These are phyloP conservation scores for Epsilonema sp. DNA, from an alignment of 2,888 invertebrate genomes.

Conservation along the genomic window DNA sequence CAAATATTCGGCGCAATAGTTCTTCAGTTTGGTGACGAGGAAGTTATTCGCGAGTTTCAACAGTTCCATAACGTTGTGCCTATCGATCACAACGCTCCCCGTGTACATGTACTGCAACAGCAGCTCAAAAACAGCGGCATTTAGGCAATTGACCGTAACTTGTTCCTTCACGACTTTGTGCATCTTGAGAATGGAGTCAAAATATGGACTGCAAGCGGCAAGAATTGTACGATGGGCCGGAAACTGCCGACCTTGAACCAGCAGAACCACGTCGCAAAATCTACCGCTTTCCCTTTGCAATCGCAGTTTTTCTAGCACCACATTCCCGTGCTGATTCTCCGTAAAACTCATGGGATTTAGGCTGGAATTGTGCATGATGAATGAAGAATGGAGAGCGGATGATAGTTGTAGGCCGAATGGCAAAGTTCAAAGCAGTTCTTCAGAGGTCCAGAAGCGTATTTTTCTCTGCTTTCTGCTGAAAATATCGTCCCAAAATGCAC, in stretches of 20 bases:
- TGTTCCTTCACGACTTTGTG: slow-evolving; percentile 38
- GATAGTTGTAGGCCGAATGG: too few relatives aligned
- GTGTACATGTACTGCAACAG: slow-evolving; percentile 47
- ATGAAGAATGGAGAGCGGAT: too few relatives aligned
- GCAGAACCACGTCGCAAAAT: slow-evolving; percentile 43
- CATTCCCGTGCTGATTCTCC: slow-evolving; percentile 31
- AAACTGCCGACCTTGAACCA: slow-evolving; percentile 41
- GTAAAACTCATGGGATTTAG: slow-evolving; percentile 29
- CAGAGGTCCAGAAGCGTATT: too few relatives aligned
- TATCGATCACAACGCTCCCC: slow-evolving; percentile 42
- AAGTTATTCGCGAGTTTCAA: slow-evolving; percentile 44
- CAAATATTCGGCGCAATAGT: slow-evolving; percentile 45
- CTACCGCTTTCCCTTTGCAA: slow-evolving; percentile 40
- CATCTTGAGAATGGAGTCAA: slow-evolving; percentile 41
- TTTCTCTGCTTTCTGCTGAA: too few relatives aligned
- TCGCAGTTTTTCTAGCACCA: slow-evolving; percentile 32
- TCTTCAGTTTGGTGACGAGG: slow-evolving; percentile 39
- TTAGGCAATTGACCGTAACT: slow-evolving; percentile 39
- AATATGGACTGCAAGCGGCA: slow-evolving; percentile 45
- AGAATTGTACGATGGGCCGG: slow-evolving; percentile 44
- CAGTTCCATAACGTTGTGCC: slow-evolving; percentile 42
- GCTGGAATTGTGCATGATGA: too few relatives aligned
- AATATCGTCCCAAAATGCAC: too few relatives aligned
- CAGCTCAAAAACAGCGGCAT: slow-evolving; percentile 40
- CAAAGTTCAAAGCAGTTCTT: too few relatives aligned